Base-by-base conservation (phyloP, 1,140 invertebrate species). In the Drosophila tani region DNA sequence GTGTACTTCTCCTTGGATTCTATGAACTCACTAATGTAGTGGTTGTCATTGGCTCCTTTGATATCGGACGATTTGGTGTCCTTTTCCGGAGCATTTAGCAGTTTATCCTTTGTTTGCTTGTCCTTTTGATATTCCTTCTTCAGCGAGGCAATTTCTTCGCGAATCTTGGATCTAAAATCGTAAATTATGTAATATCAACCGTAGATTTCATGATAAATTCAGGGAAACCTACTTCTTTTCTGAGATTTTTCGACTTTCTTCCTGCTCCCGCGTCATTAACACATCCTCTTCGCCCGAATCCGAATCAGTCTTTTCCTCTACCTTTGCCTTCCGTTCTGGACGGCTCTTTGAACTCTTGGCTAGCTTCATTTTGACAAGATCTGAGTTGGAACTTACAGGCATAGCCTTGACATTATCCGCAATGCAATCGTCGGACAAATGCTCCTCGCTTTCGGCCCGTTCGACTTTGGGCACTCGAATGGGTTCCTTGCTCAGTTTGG, bases 1-100 rank as follows among this genome's bases (percentile, higher is more conserved):
- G 71, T 96, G 93, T 98, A 98, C 81, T 96, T 96, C 75, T 97
- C 94, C 82, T 96, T 95, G 80, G 96, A 95, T 67, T 96, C 94
- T 41, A 96, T 94, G 91, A 96, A 98, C 65, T 96, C 94, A 85
- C 96, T 94, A 62, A 97, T 94, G 60, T 88, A 88, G 45, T 88
- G 81, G 68, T 88, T 88, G 17, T 79, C 84, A n/a, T 27, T 53
- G 95, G 93, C 91, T 5, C 70, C 73, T 9, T 75, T 74, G 11
- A 91, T 64, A 8, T 55, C 45, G 79, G 91, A 92, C 8, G 50
- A 46, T 78, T 91, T 93, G 74, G 68, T 67, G 84, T 93, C 78
- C 51, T 94, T 93, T 40, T 93, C 93, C 66, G 93, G 83, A 73
- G 83, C 94, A 49, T 60, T 71, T 1, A 82, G 24, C 3, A 73